A percentile compares a stretch with the other conserved stretches of the same genome.
phyloP scores from a whole-genome alignment of 2,113 vertebrate genomes.

The Smithornis capensis region DNA sequence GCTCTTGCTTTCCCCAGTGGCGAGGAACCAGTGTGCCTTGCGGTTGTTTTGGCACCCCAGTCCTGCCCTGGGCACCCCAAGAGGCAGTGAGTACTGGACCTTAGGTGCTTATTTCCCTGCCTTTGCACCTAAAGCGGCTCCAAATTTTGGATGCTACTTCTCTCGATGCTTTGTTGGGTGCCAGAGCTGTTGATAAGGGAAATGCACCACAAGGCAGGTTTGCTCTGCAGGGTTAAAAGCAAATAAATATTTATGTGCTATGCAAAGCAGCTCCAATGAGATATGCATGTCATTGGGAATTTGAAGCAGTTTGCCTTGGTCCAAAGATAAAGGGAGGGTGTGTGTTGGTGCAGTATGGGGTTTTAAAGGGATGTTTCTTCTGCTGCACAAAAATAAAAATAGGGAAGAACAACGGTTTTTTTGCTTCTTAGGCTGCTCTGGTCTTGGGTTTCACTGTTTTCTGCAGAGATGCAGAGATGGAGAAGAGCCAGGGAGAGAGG shows the following conservation, averaged over 20 bases:
- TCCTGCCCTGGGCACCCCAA: background rate
- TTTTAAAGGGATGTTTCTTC: background rate
- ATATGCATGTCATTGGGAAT: constrained; percentile 47
- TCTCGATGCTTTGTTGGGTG: background rate
- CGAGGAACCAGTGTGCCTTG: background rate
- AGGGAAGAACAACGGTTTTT: background rate
- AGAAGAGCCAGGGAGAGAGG: constrained; percentile 35
- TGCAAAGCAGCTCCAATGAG: constrained; percentile 56
- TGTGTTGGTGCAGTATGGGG: background rate
- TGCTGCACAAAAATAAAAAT: background rate
- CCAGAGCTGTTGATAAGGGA: background rate
- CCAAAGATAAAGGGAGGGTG: background rate
- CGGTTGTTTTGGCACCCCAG: background rate
- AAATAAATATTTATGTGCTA: constrained; percentile 71
- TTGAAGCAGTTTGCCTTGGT: constrained; percentile 37
- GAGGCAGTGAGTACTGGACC: background rate
- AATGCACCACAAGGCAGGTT: constrained; percentile 60
- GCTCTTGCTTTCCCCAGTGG: background rate
- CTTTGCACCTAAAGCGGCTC: background rate
- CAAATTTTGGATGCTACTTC: background rate
- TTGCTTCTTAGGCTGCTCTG: background rate
- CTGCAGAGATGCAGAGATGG: constrained; percentile 39
- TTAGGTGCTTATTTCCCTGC: background rate
- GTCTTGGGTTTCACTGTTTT: constrained; percentile 1
- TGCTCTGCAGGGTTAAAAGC: constrained; percentile 70